Evolutionary conservation across 2,797 vertebrate species (phyloP), one percentile per base, ranked within the genome.

Genomic region (Enteromius anoplus): DNA sequence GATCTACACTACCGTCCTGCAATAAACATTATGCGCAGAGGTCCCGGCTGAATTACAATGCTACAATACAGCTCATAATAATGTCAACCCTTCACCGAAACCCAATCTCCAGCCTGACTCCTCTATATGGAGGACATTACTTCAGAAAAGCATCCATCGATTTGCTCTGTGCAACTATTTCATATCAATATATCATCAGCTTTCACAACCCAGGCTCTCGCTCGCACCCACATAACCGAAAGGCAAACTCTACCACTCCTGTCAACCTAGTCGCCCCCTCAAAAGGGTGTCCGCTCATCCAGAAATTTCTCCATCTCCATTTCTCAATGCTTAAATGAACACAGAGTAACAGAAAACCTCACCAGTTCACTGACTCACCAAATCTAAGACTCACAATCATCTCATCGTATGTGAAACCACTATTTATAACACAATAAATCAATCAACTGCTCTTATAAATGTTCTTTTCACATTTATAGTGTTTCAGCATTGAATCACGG

Each of bases 251-350:
- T 32, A 45, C 7, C 75, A 65, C 55, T 66, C 15, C 71, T 58
- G 71, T 51, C 72, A 14, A 66, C 81, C 60, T 3, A 58, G 23
- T 55, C 47, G 34, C 80, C 80, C 60, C 81, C 72, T 76, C 72
- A 4, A 82, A 82, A 32, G 81, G 49, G 62, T 69, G 72, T 66
- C 37, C 49, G 49, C 72, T 76, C 81, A 68, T 83, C 81, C 49
- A 83, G 81, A 83, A 83, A 69, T 47, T 37, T 83, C 64, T 82
- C 45, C 80, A 75, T 82, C 45, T 55, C 32, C 23, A 29, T 76
- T 42, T 12, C 37, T 69, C 64, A 29, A 5, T 1, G 11, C 17
- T 15, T 53, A 40, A 55, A 45, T 53, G 29, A 69, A 62, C 37
- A 71, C 23, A 14, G 14, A 81, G 42, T 26, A 49, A 26, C 42